These are phyloP conservation scores for Arctocebus calabarensis DNA, from an alignment of 2,797 vertebrate species.

Conservation along the genomic window DNA sequence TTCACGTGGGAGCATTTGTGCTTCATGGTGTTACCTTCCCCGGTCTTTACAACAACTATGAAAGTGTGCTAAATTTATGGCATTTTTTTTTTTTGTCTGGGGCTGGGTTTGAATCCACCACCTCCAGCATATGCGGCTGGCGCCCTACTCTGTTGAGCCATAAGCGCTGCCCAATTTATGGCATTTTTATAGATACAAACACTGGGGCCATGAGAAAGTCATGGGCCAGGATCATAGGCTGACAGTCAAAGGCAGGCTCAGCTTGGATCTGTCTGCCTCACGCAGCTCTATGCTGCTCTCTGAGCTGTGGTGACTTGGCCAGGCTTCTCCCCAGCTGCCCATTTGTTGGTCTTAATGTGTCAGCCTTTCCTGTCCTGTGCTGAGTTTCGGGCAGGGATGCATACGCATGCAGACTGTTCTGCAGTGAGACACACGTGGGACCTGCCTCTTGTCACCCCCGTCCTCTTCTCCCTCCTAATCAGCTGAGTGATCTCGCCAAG, in stretches of 20 bases:
- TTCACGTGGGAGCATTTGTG: background rate
- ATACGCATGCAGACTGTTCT: background rate
- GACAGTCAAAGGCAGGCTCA: background rate
- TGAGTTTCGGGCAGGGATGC: background rate
- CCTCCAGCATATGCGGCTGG: no score
- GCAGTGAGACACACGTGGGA: background rate
- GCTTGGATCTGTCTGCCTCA: background rate
- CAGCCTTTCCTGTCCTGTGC: background rate
- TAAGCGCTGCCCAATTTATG: background rate
- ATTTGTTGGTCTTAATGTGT: background rate
- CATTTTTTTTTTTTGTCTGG: background rate
- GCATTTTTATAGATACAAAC: background rate
- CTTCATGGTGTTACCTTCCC: background rate
- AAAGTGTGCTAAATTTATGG: background rate
- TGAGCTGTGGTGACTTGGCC: background rate
- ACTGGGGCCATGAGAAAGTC: background rate
- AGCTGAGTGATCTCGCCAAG: background rate
- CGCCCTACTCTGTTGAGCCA: no score
- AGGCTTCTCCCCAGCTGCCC: background rate
- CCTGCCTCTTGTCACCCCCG: background rate
- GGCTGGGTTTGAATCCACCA: no score
- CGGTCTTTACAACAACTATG: background rate
- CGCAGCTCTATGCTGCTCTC: background rate
- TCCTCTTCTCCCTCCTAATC: background rate
- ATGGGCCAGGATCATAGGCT: background rate